These are phyloP conservation scores for Dryobota labecula DNA, from an alignment of 2,888 invertebrate species.

Conservation along the genomic window DNA sequence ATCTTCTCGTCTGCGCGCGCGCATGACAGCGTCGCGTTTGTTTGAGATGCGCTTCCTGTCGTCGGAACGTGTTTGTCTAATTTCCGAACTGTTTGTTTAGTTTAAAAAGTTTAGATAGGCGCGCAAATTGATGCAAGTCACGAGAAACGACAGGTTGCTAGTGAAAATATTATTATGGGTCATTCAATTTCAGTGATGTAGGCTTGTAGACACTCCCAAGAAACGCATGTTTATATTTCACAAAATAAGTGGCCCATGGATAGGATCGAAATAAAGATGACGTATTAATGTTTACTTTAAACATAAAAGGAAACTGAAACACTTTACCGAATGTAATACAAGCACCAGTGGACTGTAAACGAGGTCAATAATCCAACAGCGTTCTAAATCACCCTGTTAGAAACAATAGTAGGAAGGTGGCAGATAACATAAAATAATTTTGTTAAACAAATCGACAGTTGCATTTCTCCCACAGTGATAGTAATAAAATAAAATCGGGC, in stretches of 20 bases:
- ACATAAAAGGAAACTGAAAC: constrained; percentile 7
- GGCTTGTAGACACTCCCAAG: constrained; percentile 4
- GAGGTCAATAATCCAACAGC: constrained; percentile 44
- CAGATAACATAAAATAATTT: constrained; percentile 80
- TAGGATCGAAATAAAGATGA: constrained; percentile 12
- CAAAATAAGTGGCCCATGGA: constrained; percentile 16
- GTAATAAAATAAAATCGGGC: constrained; percentile 85
- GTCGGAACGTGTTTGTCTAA: constrained; percentile 80
- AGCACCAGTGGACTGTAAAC: constrained; percentile 34
- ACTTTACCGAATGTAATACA: constrained; percentile 21
- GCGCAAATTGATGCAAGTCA: constrained; percentile 83
- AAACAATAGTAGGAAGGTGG: constrained; percentile 66
- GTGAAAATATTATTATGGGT: constrained; percentile 55
- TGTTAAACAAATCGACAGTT: constrained; percentile 81
- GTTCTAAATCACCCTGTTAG: constrained; percentile 65
- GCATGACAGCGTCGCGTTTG: constrained; percentile 72
- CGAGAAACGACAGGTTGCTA: constrained; percentile 66
- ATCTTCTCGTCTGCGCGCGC: constrained; percentile 65
- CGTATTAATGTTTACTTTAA: constrained; percentile 18
- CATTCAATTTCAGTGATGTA: too few relatives aligned
- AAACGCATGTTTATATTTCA: constrained; percentile 20
- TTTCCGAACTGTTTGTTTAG: constrained; percentile 80
- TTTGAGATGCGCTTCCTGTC: constrained; percentile 77
- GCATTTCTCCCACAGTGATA: constrained; percentile 76
- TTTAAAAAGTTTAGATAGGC: constrained; percentile 76